Evolutionary conservation across 2,797 vertebrate genomes (phyloP), one percentile per base, ranked within the genome.

Genomic region (Sebastes miniatus): DNA sequence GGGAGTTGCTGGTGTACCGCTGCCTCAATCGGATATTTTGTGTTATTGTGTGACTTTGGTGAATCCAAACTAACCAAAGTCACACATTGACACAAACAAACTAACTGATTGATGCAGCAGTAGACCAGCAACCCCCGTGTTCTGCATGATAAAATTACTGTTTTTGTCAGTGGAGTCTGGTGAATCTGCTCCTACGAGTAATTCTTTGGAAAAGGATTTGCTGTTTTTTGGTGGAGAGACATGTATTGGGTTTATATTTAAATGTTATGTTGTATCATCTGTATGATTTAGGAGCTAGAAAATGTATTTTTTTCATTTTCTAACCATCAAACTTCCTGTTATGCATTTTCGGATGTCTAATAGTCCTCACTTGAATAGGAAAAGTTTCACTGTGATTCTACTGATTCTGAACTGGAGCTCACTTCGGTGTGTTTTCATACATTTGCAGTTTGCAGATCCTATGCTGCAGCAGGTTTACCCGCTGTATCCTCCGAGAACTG

Each of bases 391-490:
- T 65, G 50, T 31, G 34, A 39, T 47, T 52, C 22, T 18, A 1
- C 31, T 24, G 57, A 6, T 69, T 68, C 18, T 74, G 12, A 29
- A 8, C 22, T 13, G 9, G 11, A 22, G 10, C 66, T 59, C 47
- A 61, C 32, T 29, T 73, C 1, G 4, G 6, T 7, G 8, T 20
- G 14, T 52, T 66, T 13, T 14, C 9, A 10, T 32, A 6, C 4
- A 0, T 52, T 24, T 62, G 8, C 62, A 89, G 87, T 62, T 79
- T 32, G 7, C 39, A 2, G 84, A 88, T 50, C 59, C 74, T 3
- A 6, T 24, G 0, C 8, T 72, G 61, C 75, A 64, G 54, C 74
- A 84, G 25, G 12, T 73, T 73, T 87, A 69, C 73, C 65, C 81
- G 0, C 1, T 70, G 47, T 77, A 70, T 34, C 65, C 63, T 22